phyloP scores from a whole-genome alignment of 2,888 invertebrate species.

The Griposia aprilina region DNA sequence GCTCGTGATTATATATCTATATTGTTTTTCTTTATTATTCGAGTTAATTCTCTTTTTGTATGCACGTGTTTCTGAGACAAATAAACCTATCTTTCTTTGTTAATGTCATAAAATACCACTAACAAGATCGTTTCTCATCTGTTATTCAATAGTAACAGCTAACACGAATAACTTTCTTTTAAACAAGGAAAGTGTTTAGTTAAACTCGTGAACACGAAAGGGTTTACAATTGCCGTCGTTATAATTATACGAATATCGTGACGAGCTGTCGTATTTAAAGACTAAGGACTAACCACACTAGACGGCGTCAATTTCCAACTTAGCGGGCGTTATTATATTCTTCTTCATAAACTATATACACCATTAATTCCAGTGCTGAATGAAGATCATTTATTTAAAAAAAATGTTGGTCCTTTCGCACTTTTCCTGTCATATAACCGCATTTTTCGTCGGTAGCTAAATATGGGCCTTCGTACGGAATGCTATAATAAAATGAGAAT shows the following conservation, averaged over 20 bases:
- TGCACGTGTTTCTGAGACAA: no score
- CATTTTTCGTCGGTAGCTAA: not conserved
- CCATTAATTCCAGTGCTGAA: no score
- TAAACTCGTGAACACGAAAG: conserved; percentile 54
- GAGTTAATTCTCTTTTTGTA: no score
- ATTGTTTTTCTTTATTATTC: no score
- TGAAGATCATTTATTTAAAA: not conserved
- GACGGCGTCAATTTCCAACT: not conserved
- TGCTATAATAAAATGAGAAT: not conserved
- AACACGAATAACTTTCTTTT: conserved; percentile 42
- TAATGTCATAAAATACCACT: not conserved
- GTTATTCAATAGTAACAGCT: conserved; percentile 26
- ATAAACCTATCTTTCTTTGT: not conserved
- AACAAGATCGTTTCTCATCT: not conserved
- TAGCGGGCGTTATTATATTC: no score
- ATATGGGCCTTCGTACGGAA: not conserved
- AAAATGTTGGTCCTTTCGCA: not conserved
- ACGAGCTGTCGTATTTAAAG: conserved; percentile 49
- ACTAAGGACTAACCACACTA: conserved; percentile 28
- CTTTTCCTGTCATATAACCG: no score
- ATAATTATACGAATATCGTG: conserved; percentile 60
- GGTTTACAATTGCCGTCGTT: conserved; percentile 48
- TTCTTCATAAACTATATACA: no score
- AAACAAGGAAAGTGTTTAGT: conserved; percentile 45
- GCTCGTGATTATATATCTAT: no score